Base-by-base conservation (phyloP, 2,888 invertebrate genomes). In the Rambutsinella grinnellia region DNA sequence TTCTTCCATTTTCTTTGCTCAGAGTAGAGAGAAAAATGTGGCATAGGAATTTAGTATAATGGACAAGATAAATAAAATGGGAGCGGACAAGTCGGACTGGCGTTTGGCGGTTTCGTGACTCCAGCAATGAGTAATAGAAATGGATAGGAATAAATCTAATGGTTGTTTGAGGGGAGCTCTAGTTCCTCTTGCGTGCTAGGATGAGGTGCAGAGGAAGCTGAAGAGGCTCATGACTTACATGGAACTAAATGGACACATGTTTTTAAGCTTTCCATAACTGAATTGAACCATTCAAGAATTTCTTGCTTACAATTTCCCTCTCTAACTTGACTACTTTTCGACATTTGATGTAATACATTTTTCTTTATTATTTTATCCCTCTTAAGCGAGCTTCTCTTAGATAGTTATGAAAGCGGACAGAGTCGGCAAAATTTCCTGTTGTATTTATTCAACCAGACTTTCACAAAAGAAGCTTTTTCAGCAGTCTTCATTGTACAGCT, bases 91-190 rank as follows among this genome's bases (percentile, higher is more conserved):
- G 72, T 46, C 24, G 63, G 76, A 80, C 66, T 76, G 74, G 56
- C 75, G 72, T 71, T 70, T 70, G 78, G 71, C 74, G 54, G 68
- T 79, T 78, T 79, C 81, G 81, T 81, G 81, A 79, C 81, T 77
- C 77, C 76, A 47, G 69, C 65, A 75, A 81, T 78, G 78, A 76
- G 72, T 79, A 79, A 79, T 78, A 76, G 78, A 75, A 66, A 79
- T 76, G 69, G 76, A 78, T 66, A 57, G 75, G 67, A 69, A 79
- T 81, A 81, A 78, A 79, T 79, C 67, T 74, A 53, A 47, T 28
- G 36, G 68, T 70, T 70, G 65, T n/a, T 63, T 28, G 61, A 57
- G 58, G 17, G 36, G 17, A 23, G 53, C 51, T 27, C 44, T n/a
- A 46, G 56, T 51, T 65, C 47, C 71, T 74, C 78, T 80, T 78